Evolutionary conservation across 2,797 vertebrate species (phyloP).

Genomic region (Chiloscyllium punctatum): DNA sequence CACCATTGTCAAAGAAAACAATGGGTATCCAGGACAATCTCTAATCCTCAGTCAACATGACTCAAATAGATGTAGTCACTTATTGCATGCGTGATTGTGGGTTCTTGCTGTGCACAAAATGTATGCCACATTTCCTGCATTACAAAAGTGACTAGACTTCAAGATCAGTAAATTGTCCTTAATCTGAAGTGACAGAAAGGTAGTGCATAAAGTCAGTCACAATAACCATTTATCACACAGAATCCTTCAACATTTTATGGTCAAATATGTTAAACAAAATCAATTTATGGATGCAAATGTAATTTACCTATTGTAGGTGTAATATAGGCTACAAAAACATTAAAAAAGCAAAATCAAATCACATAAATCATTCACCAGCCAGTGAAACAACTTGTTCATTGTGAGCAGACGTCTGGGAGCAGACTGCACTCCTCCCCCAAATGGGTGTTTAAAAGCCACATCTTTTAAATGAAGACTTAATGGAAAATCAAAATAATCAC

Average conservation of each 20-base stretch:
- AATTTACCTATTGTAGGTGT: neutral
- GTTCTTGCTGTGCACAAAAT: neutral
- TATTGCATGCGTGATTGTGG: neutral
- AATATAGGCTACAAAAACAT: neutral
- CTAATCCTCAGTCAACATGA: neutral
- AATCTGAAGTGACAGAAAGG: neutral
- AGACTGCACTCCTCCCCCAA: neutral
- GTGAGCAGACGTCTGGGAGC: neutral
- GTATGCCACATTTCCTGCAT: neutral
- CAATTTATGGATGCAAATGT: neutral
- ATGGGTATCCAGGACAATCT: neutral
- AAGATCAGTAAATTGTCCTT: neutral
- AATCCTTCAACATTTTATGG: neutral
- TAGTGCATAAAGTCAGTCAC: neutral
- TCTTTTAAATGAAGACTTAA: neutral
- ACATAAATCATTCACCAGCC: neutral
- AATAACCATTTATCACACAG: neutral
- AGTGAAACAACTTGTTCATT: neutral
- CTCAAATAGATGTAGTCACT: neutral
- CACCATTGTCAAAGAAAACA: neutral
- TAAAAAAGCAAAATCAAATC: no score
- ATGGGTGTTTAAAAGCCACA: neutral
- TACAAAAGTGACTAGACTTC: neutral
- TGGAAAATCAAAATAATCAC: neutral
- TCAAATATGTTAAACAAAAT: neutral